Conservation (phyloP, 2,888 invertebrate species). For the Crematogaster levior region DNA sequence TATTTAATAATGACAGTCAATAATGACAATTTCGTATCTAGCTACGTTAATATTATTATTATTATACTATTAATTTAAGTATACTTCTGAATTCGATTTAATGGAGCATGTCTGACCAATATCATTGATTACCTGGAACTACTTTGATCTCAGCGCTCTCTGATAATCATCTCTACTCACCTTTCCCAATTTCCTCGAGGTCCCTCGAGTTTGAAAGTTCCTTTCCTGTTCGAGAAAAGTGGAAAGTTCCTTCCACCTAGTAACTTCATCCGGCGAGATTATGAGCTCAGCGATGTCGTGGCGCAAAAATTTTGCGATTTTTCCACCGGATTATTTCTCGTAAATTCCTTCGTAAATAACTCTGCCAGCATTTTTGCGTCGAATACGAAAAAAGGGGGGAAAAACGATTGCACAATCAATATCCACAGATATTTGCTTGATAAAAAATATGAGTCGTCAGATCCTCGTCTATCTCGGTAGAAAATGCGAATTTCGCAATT, state of each 20-base stretch:
- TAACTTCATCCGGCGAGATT: conserved; percentile 30
- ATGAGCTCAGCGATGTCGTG: background rate
- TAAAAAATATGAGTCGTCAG: background rate
- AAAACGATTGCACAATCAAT: background rate
- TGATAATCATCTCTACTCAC: conserved; percentile 69
- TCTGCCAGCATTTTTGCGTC: conserved; percentile 11
- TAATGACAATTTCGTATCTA: background rate
- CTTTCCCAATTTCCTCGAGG: conserved; percentile 19
- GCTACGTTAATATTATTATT: background rate
- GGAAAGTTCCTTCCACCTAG: conserved; percentile 27
- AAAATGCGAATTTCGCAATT: background rate
- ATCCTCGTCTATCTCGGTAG: background rate
- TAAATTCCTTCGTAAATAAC: conserved; percentile 47
- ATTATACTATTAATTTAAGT: background rate
- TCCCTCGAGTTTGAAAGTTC: conserved; percentile 62
- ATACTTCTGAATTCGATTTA: background rate
- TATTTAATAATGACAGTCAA: too few relatives aligned
- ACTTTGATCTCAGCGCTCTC: conserved; percentile 47
- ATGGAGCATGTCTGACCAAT: conserved; percentile 3
- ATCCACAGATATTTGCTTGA: background rate
- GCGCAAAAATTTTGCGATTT: conserved; percentile 39
- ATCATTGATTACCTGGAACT: conserved; percentile 57
- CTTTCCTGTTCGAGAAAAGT: conserved; percentile 60
- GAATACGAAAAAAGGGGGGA: background rate
- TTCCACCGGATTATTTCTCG: conserved; percentile 37